A percentile compares a stretch with the other conserved stretches of the same genome.
Conservation (phyloP, 1,140 invertebrate species). For the Drosophila pectinifera region DNA sequence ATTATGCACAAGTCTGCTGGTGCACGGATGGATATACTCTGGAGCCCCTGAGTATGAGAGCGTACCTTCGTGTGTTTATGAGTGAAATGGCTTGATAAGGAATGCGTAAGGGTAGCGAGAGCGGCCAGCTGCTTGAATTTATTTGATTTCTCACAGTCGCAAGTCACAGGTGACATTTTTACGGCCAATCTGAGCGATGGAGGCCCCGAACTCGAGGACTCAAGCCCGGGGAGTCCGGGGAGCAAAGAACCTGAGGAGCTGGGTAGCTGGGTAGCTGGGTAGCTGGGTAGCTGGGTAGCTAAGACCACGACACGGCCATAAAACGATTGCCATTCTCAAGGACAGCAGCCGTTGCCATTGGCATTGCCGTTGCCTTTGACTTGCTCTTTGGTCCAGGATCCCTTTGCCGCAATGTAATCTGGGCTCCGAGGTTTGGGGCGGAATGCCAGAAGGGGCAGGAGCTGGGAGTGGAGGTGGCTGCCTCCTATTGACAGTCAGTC, state of each 20-base stretch:
- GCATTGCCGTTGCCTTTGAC: conserved; percentile 33
- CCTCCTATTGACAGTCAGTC: conserved; percentile 55
- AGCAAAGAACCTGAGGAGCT: conserved; percentile 3
- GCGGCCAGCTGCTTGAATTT: conserved; percentile 64
- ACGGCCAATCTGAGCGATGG: conserved; percentile 71
- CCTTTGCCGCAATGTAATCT: conserved; percentile 59
- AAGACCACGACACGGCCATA: conserved; percentile 60
- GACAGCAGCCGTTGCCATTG: conserved; percentile 31
- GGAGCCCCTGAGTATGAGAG: not conserved
- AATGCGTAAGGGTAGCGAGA: conserved; percentile 31
- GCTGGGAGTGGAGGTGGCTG: not conserved
- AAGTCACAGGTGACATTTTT: conserved; percentile 82
- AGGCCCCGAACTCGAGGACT: conserved; percentile 22
- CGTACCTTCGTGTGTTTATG: conserved; percentile 35
- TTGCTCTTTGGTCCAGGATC: conserved; percentile 37
- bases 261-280: too few species aligned
- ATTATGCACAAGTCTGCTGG: conserved; percentile 64
- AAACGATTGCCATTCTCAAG: conserved; percentile 75
- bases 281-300: conserved; percentile 13
- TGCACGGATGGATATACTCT: conserved; percentile 5
- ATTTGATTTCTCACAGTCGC: conserved; percentile 77
- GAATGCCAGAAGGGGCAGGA: not conserved
- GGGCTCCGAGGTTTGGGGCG: conserved; percentile 14
- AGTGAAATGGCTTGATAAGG: conserved; percentile 46
- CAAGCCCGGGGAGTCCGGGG: conserved; percentile 2